Base-by-base conservation (phyloP, 1,140 invertebrate genomes). In the Brachionus angularis region DNA sequence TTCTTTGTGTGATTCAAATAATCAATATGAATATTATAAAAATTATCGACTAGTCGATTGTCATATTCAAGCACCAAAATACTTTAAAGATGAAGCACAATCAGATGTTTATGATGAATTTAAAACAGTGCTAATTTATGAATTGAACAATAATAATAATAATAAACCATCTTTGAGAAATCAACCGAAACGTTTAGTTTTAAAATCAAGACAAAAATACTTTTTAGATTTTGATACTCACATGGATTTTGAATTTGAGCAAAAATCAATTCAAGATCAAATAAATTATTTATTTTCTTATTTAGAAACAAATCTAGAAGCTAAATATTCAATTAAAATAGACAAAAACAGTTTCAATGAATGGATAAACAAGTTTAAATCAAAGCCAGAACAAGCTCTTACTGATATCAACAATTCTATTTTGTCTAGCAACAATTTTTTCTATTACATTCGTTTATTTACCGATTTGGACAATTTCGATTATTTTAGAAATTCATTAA, bases 171-270 rank as follows among this genome's bases (percentile, higher is more conserved):
- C 61, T 2, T n/a, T 14, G 8, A 5, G 23, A 52, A 12, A 46
- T 7, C 10, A 47, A 23, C 44, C 62, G 12, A 31, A 34, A 33
- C 33, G 36, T 23, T 23, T 67, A 23, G 62, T 67, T 16, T 23
- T 67, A 3, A 67, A 67, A 50, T 67, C 62, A 67, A 50, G 5
- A n/a, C 33, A 50, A n/a, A 18, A 67, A 23, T 67, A 47, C 21
- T 67, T 34, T 23, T 31, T 67, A 29, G 62, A 67, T 23, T 67
- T 67, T 23, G 62, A 67, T 8, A 58, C 62, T 21, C 42, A 47
- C 47, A 12, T 50, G 23, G 47, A 46, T 18, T 34, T 25, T 18
- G 62, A 67, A 34, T 50, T 50, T 42, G 36, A 34, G 29, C 39
- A 47, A 18, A 46, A 47, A 34, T 18, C 62, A 34, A 46, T 67